Conservation (phyloP, 2,113 vertebrate species). For the Nothocercus julius region DNA sequence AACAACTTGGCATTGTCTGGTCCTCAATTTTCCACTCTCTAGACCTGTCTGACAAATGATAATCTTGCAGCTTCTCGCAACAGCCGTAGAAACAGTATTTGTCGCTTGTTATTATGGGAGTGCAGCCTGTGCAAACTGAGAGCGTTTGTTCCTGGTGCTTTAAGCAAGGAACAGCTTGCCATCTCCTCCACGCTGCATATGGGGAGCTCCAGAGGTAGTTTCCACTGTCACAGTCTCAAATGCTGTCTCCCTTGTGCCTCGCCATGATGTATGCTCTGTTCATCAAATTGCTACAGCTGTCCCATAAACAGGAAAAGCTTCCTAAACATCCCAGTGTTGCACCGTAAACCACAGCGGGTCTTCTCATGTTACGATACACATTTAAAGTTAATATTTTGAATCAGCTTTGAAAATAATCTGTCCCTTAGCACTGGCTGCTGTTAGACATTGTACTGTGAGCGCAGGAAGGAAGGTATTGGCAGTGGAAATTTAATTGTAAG, state of each 20-base stretch:
- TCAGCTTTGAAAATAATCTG: conserved; percentile 34
- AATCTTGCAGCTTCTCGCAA: conserved; percentile 6
- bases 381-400: conserved; percentile 55
- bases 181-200: neutral
- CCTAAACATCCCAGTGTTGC: conserved; percentile 31
- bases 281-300: conserved; percentile 46
- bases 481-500: neutral
- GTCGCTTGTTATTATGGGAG: neutral
- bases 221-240: conserved; percentile 50
- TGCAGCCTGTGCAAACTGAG: conserved; percentile 33
- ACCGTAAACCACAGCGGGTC: neutral
- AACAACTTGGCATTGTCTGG: neutral
- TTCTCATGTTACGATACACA: neutral
- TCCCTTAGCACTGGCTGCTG: conserved; percentile 30
- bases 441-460: conserved; percentile 19
- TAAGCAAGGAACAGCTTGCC: conserved; percentile 58
- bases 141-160: conserved; percentile 21
- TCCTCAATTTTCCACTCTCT: conserved; percentile 5
- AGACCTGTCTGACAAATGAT: neutral
- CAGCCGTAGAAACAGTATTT: neutral
- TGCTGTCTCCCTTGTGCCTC: conserved; percentile 48
- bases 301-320: conserved; percentile 48
- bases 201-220: conserved; percentile 62
- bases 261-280: conserved; percentile 38
- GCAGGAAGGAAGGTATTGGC: neutral